phyloP scores from a whole-genome alignment of 1,140 invertebrate genomes.

The Brachionus plicatilis region DNA sequence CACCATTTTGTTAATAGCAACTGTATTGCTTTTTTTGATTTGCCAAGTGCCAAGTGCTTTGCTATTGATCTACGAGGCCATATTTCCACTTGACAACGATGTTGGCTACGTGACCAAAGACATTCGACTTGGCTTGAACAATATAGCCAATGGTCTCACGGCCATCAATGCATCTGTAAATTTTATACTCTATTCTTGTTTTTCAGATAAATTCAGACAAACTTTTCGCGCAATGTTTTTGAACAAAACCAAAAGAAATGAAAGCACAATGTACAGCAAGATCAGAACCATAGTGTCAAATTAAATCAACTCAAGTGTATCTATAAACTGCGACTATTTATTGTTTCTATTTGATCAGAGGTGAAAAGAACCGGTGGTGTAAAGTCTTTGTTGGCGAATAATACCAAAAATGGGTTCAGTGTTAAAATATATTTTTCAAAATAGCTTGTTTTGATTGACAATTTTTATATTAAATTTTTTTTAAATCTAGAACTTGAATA shows the following conservation, averaged over 20 bases:
- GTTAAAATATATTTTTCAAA: too few species aligned
- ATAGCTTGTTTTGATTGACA: too few species aligned
- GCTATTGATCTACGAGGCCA: background rate
- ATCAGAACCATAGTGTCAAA: background rate
- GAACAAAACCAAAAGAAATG: conserved; percentile 42
- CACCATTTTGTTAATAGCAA: conserved; percentile 23
- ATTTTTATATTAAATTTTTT: too few species aligned
- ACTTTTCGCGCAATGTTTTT: conserved; percentile 66
- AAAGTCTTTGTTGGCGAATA: too few species aligned
- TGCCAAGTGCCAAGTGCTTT: conserved; percentile 31
- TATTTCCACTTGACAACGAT: background rate
- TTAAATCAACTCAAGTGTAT: background rate
- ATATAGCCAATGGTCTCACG: conserved; percentile 28
- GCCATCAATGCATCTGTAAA: conserved; percentile 66
- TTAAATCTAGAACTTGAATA: too few species aligned
- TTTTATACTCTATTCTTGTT: conserved; percentile 71
- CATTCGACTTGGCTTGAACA: conserved; percentile 19
- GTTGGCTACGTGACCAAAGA: background rate
- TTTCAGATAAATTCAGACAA: conserved; percentile 69
- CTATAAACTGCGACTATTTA: too few species aligned
- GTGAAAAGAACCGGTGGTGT: too few species aligned
- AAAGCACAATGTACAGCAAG: background rate
- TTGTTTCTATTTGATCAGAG: too few species aligned
- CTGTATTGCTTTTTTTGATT: conserved; percentile 4
- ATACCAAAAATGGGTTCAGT: too few species aligned